Percentiles rank a stretch among this genome's conserved stretches.
Evolutionary conservation across 2,113 vertebrate genomes (phyloP).

Genomic region (Poeciliopsis turrubarensis): DNA sequence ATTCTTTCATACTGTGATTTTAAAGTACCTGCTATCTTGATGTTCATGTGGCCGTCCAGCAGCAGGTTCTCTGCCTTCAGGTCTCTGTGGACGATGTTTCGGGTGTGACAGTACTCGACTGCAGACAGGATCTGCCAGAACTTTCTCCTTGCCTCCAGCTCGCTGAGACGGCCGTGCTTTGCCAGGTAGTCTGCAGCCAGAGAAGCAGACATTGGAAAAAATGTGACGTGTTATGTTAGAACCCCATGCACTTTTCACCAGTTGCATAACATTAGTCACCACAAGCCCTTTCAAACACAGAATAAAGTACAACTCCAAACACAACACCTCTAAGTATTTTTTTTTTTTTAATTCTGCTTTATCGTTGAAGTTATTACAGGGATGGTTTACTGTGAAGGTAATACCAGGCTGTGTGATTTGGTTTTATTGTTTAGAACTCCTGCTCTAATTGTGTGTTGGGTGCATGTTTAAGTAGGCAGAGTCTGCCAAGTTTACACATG

Average conservation of each 20-base stretch:
- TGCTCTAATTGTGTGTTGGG: slow-evolving; percentile 12
- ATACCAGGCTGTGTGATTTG: slow-evolving; percentile 20
- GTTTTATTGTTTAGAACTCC: slow-evolving; percentile 21
- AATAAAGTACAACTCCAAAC: slow-evolving; percentile 11
- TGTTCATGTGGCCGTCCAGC: slow-evolving; percentile 97
- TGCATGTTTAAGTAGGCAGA: slow-evolving; percentile 6
- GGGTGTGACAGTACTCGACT: slow-evolving; percentile 94
- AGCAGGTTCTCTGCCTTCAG: slow-evolving; percentile 97
- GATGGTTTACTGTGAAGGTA: slow-evolving; percentile 41
- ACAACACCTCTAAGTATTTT: slow-evolving; percentile 1
- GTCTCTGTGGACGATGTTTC: slow-evolving; percentile 94
- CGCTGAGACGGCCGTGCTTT: slow-evolving; percentile 92
- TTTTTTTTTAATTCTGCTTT: slow-evolving; percentile 11
- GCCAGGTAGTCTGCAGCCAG: slow-evolving; percentile 91
- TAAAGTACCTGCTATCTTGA: slow-evolving; percentile 95
- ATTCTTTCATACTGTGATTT: not conserved
- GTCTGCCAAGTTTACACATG: not conserved
- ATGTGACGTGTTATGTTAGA: slow-evolving; percentile 15
- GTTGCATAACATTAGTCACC: slow-evolving; percentile 25
- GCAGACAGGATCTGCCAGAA: slow-evolving; percentile 99
- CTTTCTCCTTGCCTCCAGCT: slow-evolving; percentile 92
- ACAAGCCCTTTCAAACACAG: slow-evolving; percentile 1
- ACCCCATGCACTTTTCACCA: slow-evolving; percentile 3
- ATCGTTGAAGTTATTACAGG: slow-evolving; percentile 21
- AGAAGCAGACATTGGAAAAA: slow-evolving; percentile 26